phyloP scores from a whole-genome alignment of 1,140 invertebrate genomes.

The Camponotus vicinus region DNA sequence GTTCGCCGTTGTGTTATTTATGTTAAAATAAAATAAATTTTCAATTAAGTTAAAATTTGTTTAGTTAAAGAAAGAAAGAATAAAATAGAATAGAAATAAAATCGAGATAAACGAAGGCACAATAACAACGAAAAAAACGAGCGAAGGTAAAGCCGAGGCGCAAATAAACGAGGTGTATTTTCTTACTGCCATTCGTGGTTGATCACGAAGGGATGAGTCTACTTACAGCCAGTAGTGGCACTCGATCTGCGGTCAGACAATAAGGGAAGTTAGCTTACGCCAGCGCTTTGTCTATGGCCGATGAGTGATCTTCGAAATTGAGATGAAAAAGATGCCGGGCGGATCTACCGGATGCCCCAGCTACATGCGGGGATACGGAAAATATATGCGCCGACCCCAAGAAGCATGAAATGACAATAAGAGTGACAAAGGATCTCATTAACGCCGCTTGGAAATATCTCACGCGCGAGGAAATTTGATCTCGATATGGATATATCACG shows the following conservation, averaged over 20 bases:
- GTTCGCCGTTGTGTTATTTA: not conserved
- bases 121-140: not conserved
- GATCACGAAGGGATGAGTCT: constrained; percentile 66
- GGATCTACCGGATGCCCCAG: not conserved
- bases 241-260: constrained; percentile 70
- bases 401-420: constrained; percentile 34
- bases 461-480: constrained; percentile 36
- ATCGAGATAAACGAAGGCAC: not conserved
- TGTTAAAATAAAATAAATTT: constrained; percentile 28
- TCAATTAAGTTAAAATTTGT: not conserved
- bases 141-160: not conserved
- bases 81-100: not conserved
- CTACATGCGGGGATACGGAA: not conserved
- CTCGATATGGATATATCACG: constrained; percentile 35
- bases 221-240: constrained; percentile 69
- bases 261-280: constrained; percentile 72
- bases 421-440: constrained; percentile 58
- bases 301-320: constrained; percentile 68
- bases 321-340: constrained; percentile 40
- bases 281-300: constrained; percentile 62
- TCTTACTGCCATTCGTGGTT: not conserved
- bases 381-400: not conserved
- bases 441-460: constrained; percentile 19
- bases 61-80: not conserved
- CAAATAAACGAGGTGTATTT: constrained; percentile 5